Base-by-base conservation (phyloP, 1,140 invertebrate genomes). In the Lepidurus arcticus region DNA sequence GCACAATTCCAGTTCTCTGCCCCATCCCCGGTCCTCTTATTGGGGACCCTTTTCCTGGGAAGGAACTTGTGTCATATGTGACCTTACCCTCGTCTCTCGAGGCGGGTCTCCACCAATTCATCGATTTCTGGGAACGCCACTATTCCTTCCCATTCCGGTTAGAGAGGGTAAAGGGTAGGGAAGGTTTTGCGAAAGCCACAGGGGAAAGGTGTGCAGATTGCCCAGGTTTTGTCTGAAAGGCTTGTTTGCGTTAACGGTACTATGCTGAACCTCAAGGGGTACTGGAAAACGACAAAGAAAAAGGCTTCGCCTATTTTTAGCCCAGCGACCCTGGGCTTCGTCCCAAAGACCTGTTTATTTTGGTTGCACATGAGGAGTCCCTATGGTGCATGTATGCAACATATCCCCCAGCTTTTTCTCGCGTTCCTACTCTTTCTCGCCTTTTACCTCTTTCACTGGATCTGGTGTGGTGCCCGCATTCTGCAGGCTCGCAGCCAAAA, bases 291-390 rank as follows among this genome's bases (percentile, higher is more conserved):
- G 47, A 65, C 47, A 13, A 65, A 65, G 53, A 65, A 65, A 34
- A n/a, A 65, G 53, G 53, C 53, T 65, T 65, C 53, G 13, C 13
- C 6, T 65, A 65, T 65, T 65, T 65, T 65, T 65, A 65, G 53
- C 13, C 53, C n/a, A 34, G 34, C 34, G 34, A 34, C 34, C 34
- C 21, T 65, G 53, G 53, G 53, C 13, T 65, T 13, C 53, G 13
- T 65, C 53, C 53, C 53, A 65, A 65, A 65, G 53, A 65, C 53
- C 21, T 65, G 53, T 65, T 65, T 65, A 65, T 65, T 65, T n/a
- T 65, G 16, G 53, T 65, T 65, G 53, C 9, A 65, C 8, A 65
- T 21, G 53, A 34, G 9, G 45, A 11, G 1, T 47, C 16, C 10
- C 45, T 65, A 4, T 4, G 16, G n/a, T 65, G 53, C 53, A 65